Conservation (phyloP, 2,888 invertebrate species). For the Lysandra bellargus region DNA sequence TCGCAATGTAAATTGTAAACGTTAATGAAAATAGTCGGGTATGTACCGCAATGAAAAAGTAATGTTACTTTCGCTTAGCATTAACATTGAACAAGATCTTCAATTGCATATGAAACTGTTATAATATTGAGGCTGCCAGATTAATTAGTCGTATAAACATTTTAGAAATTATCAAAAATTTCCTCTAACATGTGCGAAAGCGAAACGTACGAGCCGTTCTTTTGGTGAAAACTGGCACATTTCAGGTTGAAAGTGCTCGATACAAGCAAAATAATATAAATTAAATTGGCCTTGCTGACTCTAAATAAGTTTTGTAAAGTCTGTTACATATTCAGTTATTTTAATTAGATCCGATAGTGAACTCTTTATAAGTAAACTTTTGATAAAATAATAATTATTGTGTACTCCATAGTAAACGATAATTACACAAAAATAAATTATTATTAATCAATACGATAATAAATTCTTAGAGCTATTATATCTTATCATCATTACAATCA, state of each 20-base stretch:
- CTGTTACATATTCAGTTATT: background rate
- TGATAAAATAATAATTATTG: no score
- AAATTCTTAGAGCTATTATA: background rate
- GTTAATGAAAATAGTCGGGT: background rate
- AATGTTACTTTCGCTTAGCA: conserved; percentile 26
- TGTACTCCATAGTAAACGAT: background rate
- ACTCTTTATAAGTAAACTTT: background rate
- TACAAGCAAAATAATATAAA: background rate
- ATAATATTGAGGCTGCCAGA: conserved; percentile 1
- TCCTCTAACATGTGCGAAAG: background rate
- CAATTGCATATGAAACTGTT: background rate
- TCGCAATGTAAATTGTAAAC: conserved; percentile 10
- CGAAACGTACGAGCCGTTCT: background rate
- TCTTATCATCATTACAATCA: conserved; percentile 9
- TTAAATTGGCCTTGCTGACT: background rate
- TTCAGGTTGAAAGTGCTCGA: background rate
- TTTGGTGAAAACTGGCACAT: background rate
- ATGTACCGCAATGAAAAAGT: conserved; percentile 17
- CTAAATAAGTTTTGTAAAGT: no score
- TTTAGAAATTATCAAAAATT: conserved; percentile 14
- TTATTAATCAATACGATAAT: background rate
- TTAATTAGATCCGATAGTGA: background rate
- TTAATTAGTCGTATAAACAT: conserved; percentile 10
- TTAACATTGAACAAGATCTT: conserved; percentile 11
- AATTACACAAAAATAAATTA: background rate